Evolutionary conservation across 2,113 vertebrate genomes (phyloP), one percentile per base, ranked within the genome.

Genomic region (Pseudois nayaur): DNA sequence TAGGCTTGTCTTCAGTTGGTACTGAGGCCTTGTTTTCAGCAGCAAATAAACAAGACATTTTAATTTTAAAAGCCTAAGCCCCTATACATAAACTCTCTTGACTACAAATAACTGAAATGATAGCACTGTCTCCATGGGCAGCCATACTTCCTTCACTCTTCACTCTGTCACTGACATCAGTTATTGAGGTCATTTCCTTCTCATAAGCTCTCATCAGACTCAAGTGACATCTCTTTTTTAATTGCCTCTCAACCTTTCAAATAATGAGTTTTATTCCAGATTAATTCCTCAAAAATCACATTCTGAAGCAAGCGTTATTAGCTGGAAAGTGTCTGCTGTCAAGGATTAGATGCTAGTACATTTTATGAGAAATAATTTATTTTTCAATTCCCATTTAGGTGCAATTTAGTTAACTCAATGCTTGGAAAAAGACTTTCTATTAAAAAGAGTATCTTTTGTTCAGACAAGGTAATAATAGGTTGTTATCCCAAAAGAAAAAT

Each of bases 271-370:
- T 96, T 94, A 91, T 27, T 60, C 25, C 36, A 87, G 19, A 94
- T 85, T 95, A 94, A 91, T 82, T 94, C 36, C 83, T 43, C 12
- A 95, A 86, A 97, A 91, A 95, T 79, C 29, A 93, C 23, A 93
- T 64, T 88, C 67, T 79, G 62, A 96, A 91, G 74, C 64, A 97
- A 92, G 23, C 40, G 90, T 95, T 93, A 97, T 95, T 95, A 94
- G 67, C 23, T 93, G 71, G 8, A 94, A 98, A 97, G 29, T 83
- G 0, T 87, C 74, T 93, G 76, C 40, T 25, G 33, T 64, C 59
- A 95, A 96, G 45, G 31, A 82, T 82, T 64, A 95, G 59, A 88
- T 36, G 90, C 12, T 55, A 90, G 59, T 12, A 94, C 8, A 93
- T 76, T 93, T 93, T 52, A 88, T 64, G n/a, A 93, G 78, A 82